Conservation (phyloP, 2,113 vertebrate genomes). For the Sitta europaea region DNA sequence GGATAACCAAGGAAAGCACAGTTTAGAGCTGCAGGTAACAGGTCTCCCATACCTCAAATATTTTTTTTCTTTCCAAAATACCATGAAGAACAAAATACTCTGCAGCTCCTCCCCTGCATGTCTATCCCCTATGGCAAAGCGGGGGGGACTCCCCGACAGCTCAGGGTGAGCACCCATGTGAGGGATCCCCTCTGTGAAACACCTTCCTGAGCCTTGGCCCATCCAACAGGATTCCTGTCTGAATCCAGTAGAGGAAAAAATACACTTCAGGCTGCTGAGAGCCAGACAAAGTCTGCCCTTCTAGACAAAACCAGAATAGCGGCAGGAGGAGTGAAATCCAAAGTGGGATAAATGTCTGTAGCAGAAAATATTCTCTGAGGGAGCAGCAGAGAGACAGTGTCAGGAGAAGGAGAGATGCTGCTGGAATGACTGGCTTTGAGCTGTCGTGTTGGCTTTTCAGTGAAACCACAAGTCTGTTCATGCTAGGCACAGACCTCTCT, state of each 20-base stretch:
- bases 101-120: not conserved
- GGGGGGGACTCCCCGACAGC: rapidly evolving
- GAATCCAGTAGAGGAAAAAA: not conserved
- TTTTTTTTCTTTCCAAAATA: not conserved
- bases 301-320: not conserved
- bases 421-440: not conserved
- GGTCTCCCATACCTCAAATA: not conserved
- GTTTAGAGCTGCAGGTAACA: not conserved
- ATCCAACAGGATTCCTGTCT: not conserved
- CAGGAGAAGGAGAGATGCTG: not conserved
- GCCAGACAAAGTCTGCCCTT: not conserved
- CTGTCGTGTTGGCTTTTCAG: not conserved
- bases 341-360: not conserved
- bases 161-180: rapidly evolving
- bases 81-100: not conserved
- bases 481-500: not conserved
- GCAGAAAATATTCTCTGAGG: not conserved
- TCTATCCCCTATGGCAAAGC: rapidly evolving
- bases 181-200: not conserved
- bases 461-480: not conserved
- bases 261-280: not conserved
- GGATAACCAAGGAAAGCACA: not conserved
- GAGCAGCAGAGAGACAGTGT: not conserved
- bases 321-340: not conserved
- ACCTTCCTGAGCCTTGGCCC: not conserved